Evolutionary conservation across 1,140 invertebrate species (phyloP).

Genomic region (Sycobia sp.): DNA sequence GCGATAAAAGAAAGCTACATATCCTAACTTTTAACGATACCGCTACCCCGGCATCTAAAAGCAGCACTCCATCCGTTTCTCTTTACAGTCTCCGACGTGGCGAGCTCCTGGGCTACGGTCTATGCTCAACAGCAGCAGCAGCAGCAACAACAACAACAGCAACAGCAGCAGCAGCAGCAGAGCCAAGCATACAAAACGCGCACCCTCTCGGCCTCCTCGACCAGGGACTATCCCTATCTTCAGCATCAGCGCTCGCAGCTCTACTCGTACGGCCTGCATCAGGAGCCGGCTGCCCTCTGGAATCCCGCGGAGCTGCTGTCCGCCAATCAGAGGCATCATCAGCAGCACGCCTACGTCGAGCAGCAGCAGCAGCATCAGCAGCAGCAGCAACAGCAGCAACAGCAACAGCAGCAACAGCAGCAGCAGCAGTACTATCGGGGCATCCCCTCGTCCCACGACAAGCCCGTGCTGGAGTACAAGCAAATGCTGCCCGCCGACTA

Average conservation of each 20-base stretch:
- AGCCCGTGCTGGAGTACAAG: background rate
- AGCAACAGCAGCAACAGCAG: too few relatives aligned
- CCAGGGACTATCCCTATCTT: background rate
- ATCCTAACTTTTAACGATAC: too few relatives aligned
- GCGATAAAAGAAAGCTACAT: too few relatives aligned
- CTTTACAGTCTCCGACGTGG: constrained; percentile 8
- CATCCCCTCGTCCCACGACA: background rate
- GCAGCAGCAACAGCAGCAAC: too few relatives aligned
- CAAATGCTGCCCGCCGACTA: background rate
- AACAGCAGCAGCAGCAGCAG: constrained; percentile 6
- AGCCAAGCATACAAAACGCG: background rate
- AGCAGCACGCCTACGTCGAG: too few relatives aligned
- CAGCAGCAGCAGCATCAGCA: too few relatives aligned
- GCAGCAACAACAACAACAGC: constrained; percentile 9
- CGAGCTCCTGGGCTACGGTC: background rate
- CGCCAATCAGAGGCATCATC: background rate
- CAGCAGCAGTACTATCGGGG: background rate
- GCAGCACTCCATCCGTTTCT: background rate
- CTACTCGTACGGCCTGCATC: background rate
- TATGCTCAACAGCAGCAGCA: constrained; percentile 4
- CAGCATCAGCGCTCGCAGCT: background rate
- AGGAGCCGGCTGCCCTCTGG: background rate
- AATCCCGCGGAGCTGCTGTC: background rate
- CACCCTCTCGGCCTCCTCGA: background rate
- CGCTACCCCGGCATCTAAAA: background rate